Conservation (phyloP, 2,888 invertebrate genomes). For the Cosmorhoe ocellata region DNA sequence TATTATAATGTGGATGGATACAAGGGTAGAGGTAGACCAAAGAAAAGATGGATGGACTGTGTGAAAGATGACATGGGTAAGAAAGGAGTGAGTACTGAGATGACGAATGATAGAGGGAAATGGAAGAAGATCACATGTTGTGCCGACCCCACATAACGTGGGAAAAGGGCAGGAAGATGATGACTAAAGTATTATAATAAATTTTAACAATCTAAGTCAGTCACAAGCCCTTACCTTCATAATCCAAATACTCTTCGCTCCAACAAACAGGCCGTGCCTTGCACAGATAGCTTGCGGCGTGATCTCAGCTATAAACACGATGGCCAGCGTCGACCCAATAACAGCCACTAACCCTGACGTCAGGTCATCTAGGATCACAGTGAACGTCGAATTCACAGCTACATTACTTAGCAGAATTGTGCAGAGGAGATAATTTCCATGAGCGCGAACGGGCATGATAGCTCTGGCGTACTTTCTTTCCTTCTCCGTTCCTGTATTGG, state of each 20-base stretch:
- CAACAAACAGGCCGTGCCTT: slow-evolving; percentile 95
- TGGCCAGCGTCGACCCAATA: slow-evolving; percentile 94
- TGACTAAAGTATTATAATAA: too few species aligned
- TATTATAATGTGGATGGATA: too few species aligned
- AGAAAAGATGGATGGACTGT: too few species aligned
- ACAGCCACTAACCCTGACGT: slow-evolving; percentile 96
- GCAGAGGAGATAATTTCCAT: slow-evolving; percentile 96
- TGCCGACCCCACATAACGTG: too few species aligned
- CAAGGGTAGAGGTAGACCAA: too few species aligned
- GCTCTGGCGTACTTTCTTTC: slow-evolving; percentile 92
- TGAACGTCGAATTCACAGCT: slow-evolving; percentile 97
- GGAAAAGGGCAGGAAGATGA: too few species aligned
- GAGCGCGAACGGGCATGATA: slow-evolving; percentile 95
- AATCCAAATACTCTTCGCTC: slow-evolving; percentile 96
- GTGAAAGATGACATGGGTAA: too few species aligned
- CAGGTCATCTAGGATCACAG: slow-evolving; percentile 96
- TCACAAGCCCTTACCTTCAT: slow-evolving; percentile 91
- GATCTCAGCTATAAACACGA: slow-evolving; percentile 99
- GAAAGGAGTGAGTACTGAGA: too few species aligned
- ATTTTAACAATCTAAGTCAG: too few species aligned
- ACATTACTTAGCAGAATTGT: slow-evolving; percentile 92
- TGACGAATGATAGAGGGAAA: too few species aligned
- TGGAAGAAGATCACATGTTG: too few species aligned
- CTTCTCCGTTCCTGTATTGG: slow-evolving; percentile 94
- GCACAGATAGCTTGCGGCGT: slow-evolving; percentile 98